phyloP scores from a whole-genome alignment of 1,140 invertebrate genomes.

The Drusus annulatus region DNA sequence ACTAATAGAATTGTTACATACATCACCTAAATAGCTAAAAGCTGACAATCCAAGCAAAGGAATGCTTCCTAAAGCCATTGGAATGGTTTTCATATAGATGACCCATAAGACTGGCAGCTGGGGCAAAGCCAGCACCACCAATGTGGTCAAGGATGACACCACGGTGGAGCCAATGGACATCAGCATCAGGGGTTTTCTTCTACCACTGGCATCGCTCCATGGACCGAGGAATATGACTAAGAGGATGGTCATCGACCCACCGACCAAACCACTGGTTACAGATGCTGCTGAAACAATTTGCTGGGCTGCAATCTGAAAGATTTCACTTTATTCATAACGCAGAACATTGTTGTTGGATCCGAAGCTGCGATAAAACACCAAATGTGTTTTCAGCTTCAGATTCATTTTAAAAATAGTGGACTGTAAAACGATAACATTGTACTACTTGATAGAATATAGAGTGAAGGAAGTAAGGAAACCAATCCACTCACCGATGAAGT shows the following conservation, averaged over 20 bases:
- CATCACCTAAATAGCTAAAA: conserved; percentile 53
- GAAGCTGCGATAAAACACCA: too few relatives aligned
- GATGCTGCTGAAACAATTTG: conserved; percentile 65
- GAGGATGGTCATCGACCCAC: conserved; percentile 63
- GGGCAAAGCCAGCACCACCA: conserved; percentile 65
- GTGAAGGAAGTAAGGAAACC: too few relatives aligned
- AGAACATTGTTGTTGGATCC: too few relatives aligned
- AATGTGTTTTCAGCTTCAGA: too few relatives aligned
- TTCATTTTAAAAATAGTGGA: too few relatives aligned
- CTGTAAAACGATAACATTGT: too few relatives aligned
- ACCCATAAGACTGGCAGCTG: conserved; percentile 64
- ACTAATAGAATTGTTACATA: conserved; percentile 20
- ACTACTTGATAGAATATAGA: too few relatives aligned
- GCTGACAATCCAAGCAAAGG: conserved; percentile 54
- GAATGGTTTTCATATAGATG: conserved; percentile 65
- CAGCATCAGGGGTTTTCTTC: conserved; percentile 67
- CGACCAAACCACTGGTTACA: conserved; percentile 65
- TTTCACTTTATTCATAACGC: neutral
- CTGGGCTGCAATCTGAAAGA: conserved; percentile 65
- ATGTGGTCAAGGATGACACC: conserved; percentile 63
- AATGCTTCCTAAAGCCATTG: conserved; percentile 66
- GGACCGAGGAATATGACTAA: conserved; percentile 67
- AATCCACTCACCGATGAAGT: too few relatives aligned
- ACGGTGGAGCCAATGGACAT: conserved; percentile 65
- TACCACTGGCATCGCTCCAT: conserved; percentile 69